These are phyloP conservation scores for Scolopax mira DNA, from an alignment of 2,113 vertebrate species.

Conservation along the genomic window DNA sequence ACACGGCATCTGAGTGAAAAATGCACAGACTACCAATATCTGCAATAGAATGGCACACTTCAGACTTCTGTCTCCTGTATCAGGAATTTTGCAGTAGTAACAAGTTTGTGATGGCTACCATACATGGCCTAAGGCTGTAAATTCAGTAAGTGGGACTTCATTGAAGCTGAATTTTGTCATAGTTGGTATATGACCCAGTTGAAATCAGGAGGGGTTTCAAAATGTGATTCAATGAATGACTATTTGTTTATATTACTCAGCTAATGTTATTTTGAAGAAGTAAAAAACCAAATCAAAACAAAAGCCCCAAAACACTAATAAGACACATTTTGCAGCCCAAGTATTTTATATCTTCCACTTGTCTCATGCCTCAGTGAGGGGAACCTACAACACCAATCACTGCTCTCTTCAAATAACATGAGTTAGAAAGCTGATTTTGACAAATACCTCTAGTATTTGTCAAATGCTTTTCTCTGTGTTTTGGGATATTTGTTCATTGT, in stretches of 20 bases:
- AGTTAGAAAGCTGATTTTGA: neutral
- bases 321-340: neutral
- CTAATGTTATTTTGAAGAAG: neutral
- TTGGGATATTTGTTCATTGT: neutral
- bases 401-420: neutral
- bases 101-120: neutral
- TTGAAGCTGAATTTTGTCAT: neutral
- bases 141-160: neutral
- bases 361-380: neutral
- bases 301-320: neutral
- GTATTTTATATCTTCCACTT: neutral
- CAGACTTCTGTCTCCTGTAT: neutral
- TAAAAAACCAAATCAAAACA: neutral
- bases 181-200: neutral
- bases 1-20: neutral
- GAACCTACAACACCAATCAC: neutral
- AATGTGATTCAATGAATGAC: neutral
- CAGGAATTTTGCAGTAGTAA: neutral
- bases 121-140: neutral
- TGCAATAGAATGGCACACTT: neutral
- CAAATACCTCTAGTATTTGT: neutral
- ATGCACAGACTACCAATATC: neutral
- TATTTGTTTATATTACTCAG: fast-evolving
- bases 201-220: neutral
- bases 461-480: neutral